These are phyloP conservation scores for Elachura formosa DNA, from an alignment of 2,113 vertebrate genomes.

Conservation along the genomic window DNA sequence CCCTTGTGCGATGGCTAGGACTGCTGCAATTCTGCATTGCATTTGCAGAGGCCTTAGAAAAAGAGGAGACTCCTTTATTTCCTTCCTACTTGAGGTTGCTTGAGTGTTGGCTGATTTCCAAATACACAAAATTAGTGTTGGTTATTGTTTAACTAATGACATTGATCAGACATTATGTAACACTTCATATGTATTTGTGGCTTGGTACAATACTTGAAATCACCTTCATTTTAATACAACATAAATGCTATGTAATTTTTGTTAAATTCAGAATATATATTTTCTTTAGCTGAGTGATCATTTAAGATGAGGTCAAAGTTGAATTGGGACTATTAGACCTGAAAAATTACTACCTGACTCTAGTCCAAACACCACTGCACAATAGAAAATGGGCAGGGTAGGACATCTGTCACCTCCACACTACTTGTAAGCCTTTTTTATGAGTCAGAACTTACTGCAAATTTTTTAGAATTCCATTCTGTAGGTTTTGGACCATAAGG, in stretches of 20 bases:
- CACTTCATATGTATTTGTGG: neutral
- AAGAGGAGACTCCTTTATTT: neutral
- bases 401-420: neutral
- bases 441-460: neutral
- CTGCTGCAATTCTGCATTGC: neutral
- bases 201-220: neutral
- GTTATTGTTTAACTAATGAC: neutral
- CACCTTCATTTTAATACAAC: neutral
- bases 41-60: neutral
- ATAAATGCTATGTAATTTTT: neutral
- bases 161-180: neutral
- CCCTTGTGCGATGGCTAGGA: neutral
- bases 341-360: neutral
- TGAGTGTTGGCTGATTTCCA: neutral
- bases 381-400: fast-evolving
- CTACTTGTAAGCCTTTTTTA: neutral
- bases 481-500: neutral
- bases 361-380: fast-evolving
- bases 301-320: neutral
- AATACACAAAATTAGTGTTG: neutral
- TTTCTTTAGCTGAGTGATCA: neutral
- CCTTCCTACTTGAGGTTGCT: neutral
- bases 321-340: neutral
- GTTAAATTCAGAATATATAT: neutral
- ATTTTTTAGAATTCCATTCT: neutral